Evolutionary conservation across 1,140 invertebrate species (phyloP), one percentile per base, ranked within the genome.

Genomic region (Zaprionus davidi): DNA sequence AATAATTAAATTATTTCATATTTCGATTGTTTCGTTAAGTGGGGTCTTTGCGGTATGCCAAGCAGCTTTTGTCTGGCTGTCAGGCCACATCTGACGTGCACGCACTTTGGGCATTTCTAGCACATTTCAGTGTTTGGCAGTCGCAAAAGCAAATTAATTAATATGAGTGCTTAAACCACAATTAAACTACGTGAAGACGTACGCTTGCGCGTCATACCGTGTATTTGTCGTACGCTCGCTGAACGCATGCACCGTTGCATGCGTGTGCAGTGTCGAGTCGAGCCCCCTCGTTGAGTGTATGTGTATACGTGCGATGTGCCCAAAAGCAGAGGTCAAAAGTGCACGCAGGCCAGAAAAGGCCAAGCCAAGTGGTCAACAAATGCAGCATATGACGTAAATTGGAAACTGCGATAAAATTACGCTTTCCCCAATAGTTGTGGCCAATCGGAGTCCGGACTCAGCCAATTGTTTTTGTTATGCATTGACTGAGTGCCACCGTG

Each of bases 321-420:
- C 57, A 46, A 67, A 77, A 77, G 13, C 77, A 88, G 85, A 90
- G 85, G 85, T 90, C 85, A 88, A 88, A 88, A 88, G 85, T 90
- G 81, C 79, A 81, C 67, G 76, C 67, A 64, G 65, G 41, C 60
- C 38, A 67, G 64, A 74, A 11, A 68, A 41, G 38, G 46, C 26
- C n/a, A 63, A 80, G 38, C 4, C 13, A 55, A 78, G 69, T 66
- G 28, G 53, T 64, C 72, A 70, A 46, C 53, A 46, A 57, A 51
- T 70, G 64, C 49, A 63, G 15, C 12, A 36, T 28, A 59, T 70
- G 46, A 75, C 53, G 72, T 75, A 71, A 75, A 75, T 58, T 26
- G 15, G 44, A 55, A 13, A 11, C n/a, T 46, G 22, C 15, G 15
- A n/a, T 56, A 41, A 13, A 71, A 51, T 34, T 41, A 55, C 26